Conservation (phyloP, 2,113 vertebrate species). For the Pomatorhinus ruficollis region DNA sequence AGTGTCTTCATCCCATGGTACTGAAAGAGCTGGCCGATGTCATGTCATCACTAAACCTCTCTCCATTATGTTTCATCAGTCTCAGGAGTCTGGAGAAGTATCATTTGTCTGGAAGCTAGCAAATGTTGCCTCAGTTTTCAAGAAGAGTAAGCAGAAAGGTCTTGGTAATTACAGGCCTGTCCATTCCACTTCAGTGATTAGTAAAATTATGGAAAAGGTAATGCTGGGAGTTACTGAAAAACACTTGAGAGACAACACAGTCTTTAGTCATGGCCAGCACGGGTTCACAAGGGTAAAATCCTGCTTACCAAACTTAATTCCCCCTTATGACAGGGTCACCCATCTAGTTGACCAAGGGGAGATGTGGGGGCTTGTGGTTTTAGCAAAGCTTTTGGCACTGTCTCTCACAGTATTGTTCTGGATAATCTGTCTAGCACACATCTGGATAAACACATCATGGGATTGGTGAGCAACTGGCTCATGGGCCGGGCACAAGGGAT, state of each 20-base stretch:
- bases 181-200: not conserved
- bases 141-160: not conserved
- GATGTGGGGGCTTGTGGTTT: not conserved
- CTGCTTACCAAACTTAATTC: not conserved
- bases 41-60: not conserved
- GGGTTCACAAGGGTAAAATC: not conserved
- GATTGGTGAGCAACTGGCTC: not conserved
- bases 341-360: not conserved
- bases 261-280: not conserved
- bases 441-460: not conserved
- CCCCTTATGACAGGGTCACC: not conserved
- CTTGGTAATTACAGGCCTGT: not conserved
- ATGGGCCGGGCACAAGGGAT: not conserved
- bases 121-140: not conserved
- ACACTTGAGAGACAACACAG: not conserved
- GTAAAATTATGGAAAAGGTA: not conserved
- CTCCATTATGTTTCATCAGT: not conserved
- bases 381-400: not conserved
- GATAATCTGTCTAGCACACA: not conserved
- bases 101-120: not conserved
- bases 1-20: rapidly evolving
- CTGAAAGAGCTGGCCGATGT: not conserved
- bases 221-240: not conserved
- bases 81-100: not conserved
- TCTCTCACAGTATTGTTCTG: not conserved